Conservation (phyloP, 2,888 invertebrate genomes). For the Amphipoea oculea region DNA sequence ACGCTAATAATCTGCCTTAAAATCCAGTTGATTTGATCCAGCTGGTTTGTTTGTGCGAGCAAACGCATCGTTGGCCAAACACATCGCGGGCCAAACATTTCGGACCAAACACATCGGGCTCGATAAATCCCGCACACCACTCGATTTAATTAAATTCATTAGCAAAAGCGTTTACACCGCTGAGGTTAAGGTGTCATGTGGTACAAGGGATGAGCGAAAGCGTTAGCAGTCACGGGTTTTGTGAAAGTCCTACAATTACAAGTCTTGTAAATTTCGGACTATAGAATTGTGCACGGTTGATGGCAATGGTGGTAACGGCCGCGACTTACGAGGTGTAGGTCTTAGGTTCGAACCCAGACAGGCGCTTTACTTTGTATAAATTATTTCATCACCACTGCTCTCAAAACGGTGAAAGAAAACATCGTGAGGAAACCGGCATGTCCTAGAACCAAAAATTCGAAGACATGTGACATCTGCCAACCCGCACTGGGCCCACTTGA, state of each 20-base stretch:
- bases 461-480: too few species aligned
- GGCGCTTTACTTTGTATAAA: too few species aligned
- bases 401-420: too few species aligned
- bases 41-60: conserved; percentile 36
- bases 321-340: too few species aligned
- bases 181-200: conserved; percentile 65
- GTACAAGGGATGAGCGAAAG: conserved; percentile 23
- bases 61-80: conserved; percentile 57
- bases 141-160: conserved; percentile 85
- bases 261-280: background rate
- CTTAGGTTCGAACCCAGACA: too few species aligned
- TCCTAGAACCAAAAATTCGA: too few species aligned
- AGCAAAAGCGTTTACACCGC: conserved; percentile 63
- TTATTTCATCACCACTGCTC: too few species aligned
- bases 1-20: conserved; percentile 18
- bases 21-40: conserved; percentile 1
- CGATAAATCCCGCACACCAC: conserved; percentile 66
- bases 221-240: background rate
- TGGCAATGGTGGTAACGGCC: background rate
- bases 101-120: conserved; percentile 30
- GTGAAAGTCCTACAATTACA: background rate
- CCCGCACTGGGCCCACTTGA: too few species aligned
- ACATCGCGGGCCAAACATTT: conserved; percentile 36
- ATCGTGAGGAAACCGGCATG: too few species aligned
- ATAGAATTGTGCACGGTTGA: background rate